Percentiles rank a stretch among this genome's conserved stretches.
Evolutionary conservation across 2,797 vertebrate genomes (phyloP).

Genomic region (Dallia pectoralis): DNA sequence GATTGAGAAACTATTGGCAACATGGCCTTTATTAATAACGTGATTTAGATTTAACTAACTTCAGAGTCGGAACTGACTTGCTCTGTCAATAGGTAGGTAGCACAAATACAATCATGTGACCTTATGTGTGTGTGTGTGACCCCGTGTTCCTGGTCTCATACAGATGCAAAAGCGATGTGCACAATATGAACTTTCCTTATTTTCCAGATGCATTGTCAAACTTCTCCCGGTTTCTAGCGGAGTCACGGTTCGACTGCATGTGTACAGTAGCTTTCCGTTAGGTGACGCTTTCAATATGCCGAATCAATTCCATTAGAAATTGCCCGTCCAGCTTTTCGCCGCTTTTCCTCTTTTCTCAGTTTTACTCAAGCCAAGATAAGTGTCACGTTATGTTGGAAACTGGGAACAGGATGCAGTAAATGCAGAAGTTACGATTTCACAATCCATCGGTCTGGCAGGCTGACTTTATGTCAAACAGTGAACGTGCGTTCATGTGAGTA

Average conservation of each 20-base stretch:
- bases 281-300: neutral
- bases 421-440: neutral
- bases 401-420: neutral
- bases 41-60: neutral
- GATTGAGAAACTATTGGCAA: neutral
- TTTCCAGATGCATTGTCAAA: neutral
- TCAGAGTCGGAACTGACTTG: neutral
- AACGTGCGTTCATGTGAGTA: neutral
- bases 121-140: too few relatives aligned
- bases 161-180: neutral
- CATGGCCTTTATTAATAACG: neutral
- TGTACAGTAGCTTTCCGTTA: neutral
- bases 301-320: neutral
- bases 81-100: neutral
- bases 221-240: neutral
- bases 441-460: neutral
- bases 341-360: neutral
- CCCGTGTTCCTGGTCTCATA: neutral
- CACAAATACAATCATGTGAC: neutral
- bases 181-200: neutral
- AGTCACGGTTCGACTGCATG: neutral
- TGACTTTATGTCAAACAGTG: conserved; percentile 37
- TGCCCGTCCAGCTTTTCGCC: neutral
- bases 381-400: neutral
- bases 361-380: neutral